These are phyloP conservation scores for Druceiella hillmani DNA, from an alignment of 2,888 invertebrate genomes.

Conservation along the genomic window DNA sequence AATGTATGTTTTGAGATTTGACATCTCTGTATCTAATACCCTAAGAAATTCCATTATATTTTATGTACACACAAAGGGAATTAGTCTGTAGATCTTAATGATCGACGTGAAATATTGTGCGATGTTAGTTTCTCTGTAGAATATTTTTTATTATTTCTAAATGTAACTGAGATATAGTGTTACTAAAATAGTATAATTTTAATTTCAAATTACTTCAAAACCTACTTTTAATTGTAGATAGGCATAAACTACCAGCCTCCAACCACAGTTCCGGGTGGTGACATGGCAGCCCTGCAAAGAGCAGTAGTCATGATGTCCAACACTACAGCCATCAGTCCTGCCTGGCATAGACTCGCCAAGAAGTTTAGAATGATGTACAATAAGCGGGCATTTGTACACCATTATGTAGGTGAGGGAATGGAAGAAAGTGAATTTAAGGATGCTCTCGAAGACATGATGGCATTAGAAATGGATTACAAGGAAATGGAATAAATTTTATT, in stretches of 20 bases:
- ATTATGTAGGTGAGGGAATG: conserved; percentile 72
- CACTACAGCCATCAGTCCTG: conserved; percentile 67
- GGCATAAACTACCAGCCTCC: conserved; percentile 74
- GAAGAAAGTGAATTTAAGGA: conserved; percentile 62
- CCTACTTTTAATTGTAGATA: no score
- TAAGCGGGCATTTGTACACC: conserved; percentile 84
- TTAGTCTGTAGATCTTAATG: no score
- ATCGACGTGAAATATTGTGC: no score
- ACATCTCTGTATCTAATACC: no score
- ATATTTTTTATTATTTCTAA: no score
- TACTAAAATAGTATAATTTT: no score
- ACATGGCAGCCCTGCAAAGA: conserved; percentile 65
- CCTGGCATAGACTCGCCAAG: conserved; percentile 72
- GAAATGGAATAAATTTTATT: conserved; percentile 50
- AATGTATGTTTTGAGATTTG: no score
- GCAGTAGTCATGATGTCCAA: conserved; percentile 85
- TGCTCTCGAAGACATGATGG: conserved; percentile 56
- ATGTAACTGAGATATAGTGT: no score
- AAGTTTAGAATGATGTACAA: conserved; percentile 80
- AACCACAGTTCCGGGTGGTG: conserved; percentile 67
- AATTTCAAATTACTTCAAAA: no score
- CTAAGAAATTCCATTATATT: no score
- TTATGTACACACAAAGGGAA: no score
- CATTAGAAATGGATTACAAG: conserved; percentile 60
- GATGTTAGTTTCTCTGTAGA: no score